Base-by-base conservation (phyloP, 1,140 invertebrate species). In the Apocrypta bakeri region DNA sequence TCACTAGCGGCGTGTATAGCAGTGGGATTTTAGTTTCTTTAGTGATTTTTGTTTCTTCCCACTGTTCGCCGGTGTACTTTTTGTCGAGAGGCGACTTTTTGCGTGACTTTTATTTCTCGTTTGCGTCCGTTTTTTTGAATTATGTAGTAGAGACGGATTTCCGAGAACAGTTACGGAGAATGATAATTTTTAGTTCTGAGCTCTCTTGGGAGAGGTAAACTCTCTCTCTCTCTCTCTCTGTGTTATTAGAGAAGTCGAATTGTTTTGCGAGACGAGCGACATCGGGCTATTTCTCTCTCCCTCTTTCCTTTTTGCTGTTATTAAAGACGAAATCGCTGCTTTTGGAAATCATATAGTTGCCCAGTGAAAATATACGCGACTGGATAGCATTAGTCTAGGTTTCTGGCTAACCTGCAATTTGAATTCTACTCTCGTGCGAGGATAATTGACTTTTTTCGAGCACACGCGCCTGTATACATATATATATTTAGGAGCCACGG, bases 181-280 rank as follows among this genome's bases (percentile, higher is more conserved):
- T 56, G 48, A 56, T 56, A 56, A 56, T 56, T 56, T 56, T 56
- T n/a, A 56, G 48, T 56, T 56, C 48, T 56, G 4, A n/a, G 48
- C 21, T 56, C 48, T 56, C 48, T 17, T 6, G 48, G 17, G 48
- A 56, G 48, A 56, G 48, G 21, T 42, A 1, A 42, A 1, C 6
- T 56, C 48, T 21, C 48, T 0, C 17, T 14, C 48, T 6, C 48
- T 0, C 12, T 17, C 42, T 4, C 12, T 48, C 17, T 56, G 48
- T 56, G 48, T 56, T 56, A 56, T 56, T 56, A 56, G 48, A 56
- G 48, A 56, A 56, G 48, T 56, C 48, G 48, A 56, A 56, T 56
- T 56, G 48, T 56, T 56, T 56, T 21, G 48, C 48, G 21, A 37
- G 33, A 2, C 21, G 48, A 56, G 48, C 48, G 48, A 56, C 48